Conservation (phyloP, 2,797 vertebrate species). For the Pangasius mekongensis region DNA sequence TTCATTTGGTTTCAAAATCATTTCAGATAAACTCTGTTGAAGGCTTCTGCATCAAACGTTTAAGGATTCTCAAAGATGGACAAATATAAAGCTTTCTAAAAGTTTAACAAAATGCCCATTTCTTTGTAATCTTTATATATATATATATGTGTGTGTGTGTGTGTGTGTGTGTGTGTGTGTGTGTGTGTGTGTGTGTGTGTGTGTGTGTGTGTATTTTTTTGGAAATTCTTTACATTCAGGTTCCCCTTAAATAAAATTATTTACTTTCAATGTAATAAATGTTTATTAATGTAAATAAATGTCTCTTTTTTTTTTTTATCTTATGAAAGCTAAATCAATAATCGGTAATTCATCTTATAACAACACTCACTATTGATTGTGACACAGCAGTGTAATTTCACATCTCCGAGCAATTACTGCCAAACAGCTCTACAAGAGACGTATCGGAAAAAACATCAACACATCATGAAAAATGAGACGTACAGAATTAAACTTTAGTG, state of each 20-base stretch:
- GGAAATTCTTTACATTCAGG: not conserved
- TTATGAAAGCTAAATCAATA: not conserved
- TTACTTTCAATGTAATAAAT: not conserved
- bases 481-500: not conserved
- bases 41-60: no score
- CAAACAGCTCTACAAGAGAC: not conserved
- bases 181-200: no score
- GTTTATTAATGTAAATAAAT: not conserved
- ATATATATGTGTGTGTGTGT: no score
- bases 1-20: not conserved
- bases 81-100: no score
- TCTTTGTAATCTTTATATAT: not conserved
- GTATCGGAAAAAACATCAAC: not conserved
- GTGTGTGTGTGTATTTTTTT: no score
- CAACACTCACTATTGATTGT: not conserved
- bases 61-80: no score
- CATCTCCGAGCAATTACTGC: slow-evolving; percentile 19
- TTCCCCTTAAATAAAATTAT: not conserved
- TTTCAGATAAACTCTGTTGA: not conserved
- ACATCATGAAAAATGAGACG: not conserved
- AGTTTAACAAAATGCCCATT: no score
- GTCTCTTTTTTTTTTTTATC: not conserved
- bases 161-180: no score
- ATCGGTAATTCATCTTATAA: not conserved
- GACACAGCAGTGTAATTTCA: not conserved